These are phyloP conservation scores for Linurgus olivaceus DNA, from an alignment of 2,797 vertebrate species.

Conservation along the genomic window DNA sequence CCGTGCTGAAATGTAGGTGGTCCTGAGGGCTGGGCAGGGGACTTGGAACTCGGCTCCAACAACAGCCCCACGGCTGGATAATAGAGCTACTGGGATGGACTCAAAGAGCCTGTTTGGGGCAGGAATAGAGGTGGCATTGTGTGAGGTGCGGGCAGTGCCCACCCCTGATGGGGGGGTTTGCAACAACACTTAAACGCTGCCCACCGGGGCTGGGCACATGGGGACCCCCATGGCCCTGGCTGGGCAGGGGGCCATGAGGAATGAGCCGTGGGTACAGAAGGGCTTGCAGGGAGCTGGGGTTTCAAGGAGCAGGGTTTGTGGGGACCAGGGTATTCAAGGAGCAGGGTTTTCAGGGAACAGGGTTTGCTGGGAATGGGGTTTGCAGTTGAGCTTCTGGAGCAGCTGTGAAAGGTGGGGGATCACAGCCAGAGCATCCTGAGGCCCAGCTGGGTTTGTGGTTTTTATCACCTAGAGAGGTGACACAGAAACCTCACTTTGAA, in stretches of 20 bases:
- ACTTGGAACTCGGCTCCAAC: constrained; percentile 56
- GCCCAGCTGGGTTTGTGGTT: background rate
- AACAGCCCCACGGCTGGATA: constrained; percentile 48
- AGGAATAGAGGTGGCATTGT: constrained; percentile 76
- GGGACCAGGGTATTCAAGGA: background rate
- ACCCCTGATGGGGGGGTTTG: background rate
- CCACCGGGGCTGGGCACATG: background rate
- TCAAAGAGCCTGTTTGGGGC: constrained; percentile 64
- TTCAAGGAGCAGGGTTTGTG: too few species aligned
- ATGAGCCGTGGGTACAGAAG: rapidly evolving
- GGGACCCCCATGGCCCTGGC: rapidly evolving
- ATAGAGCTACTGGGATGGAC: constrained; percentile 56
- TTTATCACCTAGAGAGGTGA: background rate
- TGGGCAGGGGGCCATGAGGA: rapidly evolving
- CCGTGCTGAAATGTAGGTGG: constrained; percentile 76
- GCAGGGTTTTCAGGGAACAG: too few species aligned
- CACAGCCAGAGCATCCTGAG: background rate
- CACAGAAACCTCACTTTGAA: background rate
- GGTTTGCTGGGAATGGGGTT: background rate
- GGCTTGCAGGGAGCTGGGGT: background rate
- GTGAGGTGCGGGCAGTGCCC: background rate
- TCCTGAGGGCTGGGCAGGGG: background rate
- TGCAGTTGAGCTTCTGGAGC: background rate
- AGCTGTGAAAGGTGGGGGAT: rapidly evolving
- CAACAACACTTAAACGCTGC: background rate